Conservation (phyloP, 2,113 vertebrate species). For the Oenanthe oenanthe region DNA sequence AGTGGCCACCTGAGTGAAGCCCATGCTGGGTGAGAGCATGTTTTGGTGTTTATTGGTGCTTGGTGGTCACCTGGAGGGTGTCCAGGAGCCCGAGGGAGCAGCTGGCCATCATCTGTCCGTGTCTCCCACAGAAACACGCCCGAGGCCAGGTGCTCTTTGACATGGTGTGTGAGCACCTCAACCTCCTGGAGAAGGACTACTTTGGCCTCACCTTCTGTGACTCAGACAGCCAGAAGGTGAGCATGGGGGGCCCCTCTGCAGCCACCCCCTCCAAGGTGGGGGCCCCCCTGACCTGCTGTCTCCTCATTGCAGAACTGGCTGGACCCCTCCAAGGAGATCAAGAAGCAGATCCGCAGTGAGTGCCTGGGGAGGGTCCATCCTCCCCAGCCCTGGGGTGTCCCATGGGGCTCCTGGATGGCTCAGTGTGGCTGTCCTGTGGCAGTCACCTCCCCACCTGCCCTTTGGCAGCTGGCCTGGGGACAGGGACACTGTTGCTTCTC, state of each 20-base stretch:
- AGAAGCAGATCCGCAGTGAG: constrained; percentile 99
- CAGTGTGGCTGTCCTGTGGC: neutral
- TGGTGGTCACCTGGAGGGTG: neutral
- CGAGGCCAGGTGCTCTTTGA: constrained; percentile 92
- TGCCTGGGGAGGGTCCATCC: neutral
- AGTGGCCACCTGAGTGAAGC: neutral
- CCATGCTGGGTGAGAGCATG: accelerated
- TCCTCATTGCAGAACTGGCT: constrained; percentile 88
- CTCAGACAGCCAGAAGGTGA: constrained; percentile 95
- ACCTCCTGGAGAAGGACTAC: constrained; percentile 98
- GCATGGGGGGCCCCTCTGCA: neutral
- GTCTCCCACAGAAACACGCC: constrained; percentile 85
- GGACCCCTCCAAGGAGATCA: constrained; percentile 98
- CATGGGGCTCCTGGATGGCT: accelerated
- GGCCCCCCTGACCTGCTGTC: constrained; percentile 3
- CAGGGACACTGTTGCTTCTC: neutral
- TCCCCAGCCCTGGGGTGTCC: neutral
- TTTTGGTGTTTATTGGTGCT: neutral
- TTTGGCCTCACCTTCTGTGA: constrained; percentile 94
- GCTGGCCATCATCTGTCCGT: neutral
- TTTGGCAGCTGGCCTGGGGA: neutral
- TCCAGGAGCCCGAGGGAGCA: neutral
- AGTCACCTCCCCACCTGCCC: neutral
- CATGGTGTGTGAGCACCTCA: constrained; percentile 93
- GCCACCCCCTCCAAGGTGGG: neutral